phyloP scores from a whole-genome alignment of 2,113 vertebrate species.

The Aramus guarauna region DNA sequence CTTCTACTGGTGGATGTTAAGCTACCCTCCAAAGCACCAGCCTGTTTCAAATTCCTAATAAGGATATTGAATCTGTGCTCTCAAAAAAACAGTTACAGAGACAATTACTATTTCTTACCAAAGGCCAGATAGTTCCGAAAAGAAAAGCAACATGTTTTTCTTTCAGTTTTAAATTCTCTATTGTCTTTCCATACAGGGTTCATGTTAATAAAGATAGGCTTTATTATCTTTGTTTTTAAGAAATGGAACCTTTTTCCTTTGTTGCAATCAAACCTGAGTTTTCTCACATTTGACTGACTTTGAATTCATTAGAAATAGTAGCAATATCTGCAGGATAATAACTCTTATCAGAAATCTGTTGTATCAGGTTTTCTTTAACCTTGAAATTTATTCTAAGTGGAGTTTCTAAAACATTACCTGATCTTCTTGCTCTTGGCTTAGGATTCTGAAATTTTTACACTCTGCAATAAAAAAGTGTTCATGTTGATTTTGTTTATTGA shows the following conservation, averaged over 20 bases:
- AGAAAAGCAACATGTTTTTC: neutral
- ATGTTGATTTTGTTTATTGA: neutral
- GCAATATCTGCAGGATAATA: neutral
- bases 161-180: neutral
- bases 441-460: neutral
- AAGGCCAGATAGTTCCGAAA: neutral
- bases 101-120: neutral
- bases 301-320: neutral
- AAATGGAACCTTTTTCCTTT: neutral
- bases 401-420: neutral
- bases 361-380: neutral
- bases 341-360: neutral
- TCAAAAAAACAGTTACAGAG: neutral
- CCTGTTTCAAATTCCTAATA: constrained; percentile 46
- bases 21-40: neutral
- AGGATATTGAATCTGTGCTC: neutral
- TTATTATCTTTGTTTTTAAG: neutral
- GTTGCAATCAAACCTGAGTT: neutral
- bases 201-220: neutral
- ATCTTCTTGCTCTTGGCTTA: neutral
- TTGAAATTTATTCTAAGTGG: neutral
- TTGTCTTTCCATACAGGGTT: neutral
- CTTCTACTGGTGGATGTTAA: constrained; percentile 36
- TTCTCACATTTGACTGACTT: neutral
- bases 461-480: neutral